Percentiles rank a stretch among this genome's conserved stretches.
These are phyloP conservation scores for Channa maculata DNA, from an alignment of 2,113 vertebrate genomes.

Conservation along the genomic window DNA sequence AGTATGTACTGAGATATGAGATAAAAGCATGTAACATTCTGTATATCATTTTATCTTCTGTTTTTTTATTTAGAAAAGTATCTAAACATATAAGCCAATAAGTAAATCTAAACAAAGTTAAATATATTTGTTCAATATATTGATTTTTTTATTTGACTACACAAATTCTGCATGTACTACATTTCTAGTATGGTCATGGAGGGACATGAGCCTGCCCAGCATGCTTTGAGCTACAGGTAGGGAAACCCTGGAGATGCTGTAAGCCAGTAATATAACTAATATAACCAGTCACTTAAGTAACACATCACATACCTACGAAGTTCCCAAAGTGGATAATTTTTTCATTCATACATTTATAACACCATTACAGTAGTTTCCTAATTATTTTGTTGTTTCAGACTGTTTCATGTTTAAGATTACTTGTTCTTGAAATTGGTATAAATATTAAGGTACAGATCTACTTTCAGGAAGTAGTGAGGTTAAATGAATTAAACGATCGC, in stretches of 20 bases:
- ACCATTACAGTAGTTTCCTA: no score
- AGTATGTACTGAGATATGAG: neutral
- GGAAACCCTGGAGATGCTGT: neutral
- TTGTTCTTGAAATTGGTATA: no score
- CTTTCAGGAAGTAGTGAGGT: constrained; percentile 41
- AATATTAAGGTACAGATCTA: neutral
- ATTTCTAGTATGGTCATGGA: neutral
- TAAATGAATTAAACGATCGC: no score
- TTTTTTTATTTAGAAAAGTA: neutral
- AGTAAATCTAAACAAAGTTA: neutral
- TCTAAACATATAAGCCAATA: neutral
- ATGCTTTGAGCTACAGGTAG: neutral
- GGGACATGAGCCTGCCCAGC: neutral
- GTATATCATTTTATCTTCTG: neutral
- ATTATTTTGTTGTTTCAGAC: no score
- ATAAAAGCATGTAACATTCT: neutral
- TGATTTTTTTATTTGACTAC: neutral
- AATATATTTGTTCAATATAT: neutral
- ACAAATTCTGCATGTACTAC: neutral
- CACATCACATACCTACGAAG: no score
- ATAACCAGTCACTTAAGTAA: neutral
- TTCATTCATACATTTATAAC: no score
- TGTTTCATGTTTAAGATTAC: no score
- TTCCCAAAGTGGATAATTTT: no score
- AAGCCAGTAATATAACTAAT: neutral